Percentiles rank a stretch among this genome's conserved stretches.
phyloP scores from a whole-genome alignment of 2,888 invertebrate species.

The Eurois occulta region DNA sequence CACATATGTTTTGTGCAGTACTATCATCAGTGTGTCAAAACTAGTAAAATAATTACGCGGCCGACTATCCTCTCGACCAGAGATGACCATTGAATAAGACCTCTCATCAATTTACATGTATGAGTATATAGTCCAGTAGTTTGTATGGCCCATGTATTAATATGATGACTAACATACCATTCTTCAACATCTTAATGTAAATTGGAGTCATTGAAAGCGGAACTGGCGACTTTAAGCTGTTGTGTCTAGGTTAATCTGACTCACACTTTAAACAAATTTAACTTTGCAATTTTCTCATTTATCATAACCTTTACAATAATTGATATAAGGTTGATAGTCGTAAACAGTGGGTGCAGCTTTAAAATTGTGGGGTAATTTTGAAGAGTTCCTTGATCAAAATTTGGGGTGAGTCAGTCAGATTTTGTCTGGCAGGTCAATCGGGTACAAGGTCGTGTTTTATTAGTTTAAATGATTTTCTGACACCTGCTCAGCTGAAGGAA shows the following conservation, averaged over 20 bases:
- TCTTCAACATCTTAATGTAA: constrained; percentile 69
- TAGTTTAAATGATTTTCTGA: constrained; percentile 21
- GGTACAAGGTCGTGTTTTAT: constrained; percentile 52
- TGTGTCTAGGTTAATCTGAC: constrained; percentile 62
- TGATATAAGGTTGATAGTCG: constrained; percentile 37
- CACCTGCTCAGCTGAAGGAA: constrained; percentile 33
- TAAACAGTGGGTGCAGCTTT: background rate
- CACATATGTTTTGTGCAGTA: background rate
- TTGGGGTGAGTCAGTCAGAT: constrained; percentile 62
- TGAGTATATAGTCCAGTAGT: constrained; percentile 25
- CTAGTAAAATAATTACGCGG: background rate
- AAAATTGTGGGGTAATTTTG: constrained; percentile 37
- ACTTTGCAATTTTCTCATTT: background rate
- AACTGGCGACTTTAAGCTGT: constrained; percentile 77
- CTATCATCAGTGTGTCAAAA: background rate
- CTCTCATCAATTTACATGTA: background rate
- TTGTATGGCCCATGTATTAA: constrained; percentile 44
- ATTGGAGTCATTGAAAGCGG: constrained; percentile 79
- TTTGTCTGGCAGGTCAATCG: constrained; percentile 65
- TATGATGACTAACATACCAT: constrained; percentile 62
- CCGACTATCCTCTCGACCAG: background rate
- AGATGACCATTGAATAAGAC: background rate
- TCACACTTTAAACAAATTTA: constrained; percentile 46
- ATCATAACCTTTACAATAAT: constrained; percentile 14
- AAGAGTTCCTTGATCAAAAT: constrained; percentile 55